Conservation (phyloP, 2,888 invertebrate genomes). For the Ditula angustiorana region DNA sequence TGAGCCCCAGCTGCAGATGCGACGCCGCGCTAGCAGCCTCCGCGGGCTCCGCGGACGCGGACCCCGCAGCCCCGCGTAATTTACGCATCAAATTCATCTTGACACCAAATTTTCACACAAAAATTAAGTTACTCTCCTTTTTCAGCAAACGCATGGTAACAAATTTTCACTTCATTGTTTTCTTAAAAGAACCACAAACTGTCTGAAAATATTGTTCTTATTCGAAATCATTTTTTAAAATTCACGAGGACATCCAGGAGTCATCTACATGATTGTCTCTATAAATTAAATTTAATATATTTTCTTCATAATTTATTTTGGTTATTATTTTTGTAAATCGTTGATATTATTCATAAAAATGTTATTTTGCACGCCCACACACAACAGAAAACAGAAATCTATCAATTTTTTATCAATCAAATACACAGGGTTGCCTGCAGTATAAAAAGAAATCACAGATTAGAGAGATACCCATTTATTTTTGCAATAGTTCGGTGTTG, state of each 20-base stretch:
- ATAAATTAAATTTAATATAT: not conserved
- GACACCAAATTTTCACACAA: conserved; percentile 14
- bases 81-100: conserved; percentile 97
- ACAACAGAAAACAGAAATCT: conserved; percentile 40
- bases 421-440: conserved; percentile 18
- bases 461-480: too few species aligned
- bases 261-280: conserved; percentile 5
- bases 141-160: conserved; percentile 21
- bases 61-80: conserved; percentile 87
- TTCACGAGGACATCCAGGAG: not conserved
- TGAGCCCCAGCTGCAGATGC: conserved; percentile 95
- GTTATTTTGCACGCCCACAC: conserved; percentile 36
- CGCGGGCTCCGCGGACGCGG: conserved; percentile 82
- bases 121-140: conserved; percentile 9
- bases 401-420: conserved; percentile 39
- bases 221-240: conserved; percentile 22
- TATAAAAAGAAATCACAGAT: too few species aligned
- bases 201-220: conserved; percentile 6
- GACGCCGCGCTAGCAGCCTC: conserved; percentile 88
- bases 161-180: conserved; percentile 30
- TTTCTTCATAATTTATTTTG: not conserved
- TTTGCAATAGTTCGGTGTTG: too few species aligned
- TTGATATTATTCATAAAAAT: conserved; percentile 17
- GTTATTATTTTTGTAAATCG: conserved; percentile 2
- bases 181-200: conserved; percentile 22